A percentile compares a stretch with the other conserved stretches of the same genome.
These are phyloP conservation scores for Agrotis puta DNA, from an alignment of 2,888 invertebrate genomes.

Conservation along the genomic window DNA sequence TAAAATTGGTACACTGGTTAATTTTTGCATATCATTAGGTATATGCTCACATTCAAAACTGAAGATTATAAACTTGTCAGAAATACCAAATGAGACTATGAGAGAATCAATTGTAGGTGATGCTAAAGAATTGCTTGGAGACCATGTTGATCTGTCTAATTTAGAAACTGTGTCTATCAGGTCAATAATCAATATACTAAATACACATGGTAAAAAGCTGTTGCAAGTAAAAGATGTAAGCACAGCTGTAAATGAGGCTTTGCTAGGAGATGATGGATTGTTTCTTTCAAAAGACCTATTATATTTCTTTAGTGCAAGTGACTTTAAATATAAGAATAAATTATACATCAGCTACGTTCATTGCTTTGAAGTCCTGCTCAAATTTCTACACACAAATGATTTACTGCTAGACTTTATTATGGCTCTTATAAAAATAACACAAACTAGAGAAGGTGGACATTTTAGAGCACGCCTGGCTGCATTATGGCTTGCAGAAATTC, in stretches of 20 bases:
- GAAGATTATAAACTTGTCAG: constrained; percentile 81
- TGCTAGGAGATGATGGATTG: constrained; percentile 80
- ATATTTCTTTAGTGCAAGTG: constrained; percentile 71
- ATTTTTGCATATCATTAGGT: constrained; percentile 83
- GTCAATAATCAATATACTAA: constrained; percentile 75
- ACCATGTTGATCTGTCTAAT: constrained; percentile 77
- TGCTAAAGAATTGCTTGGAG: constrained; percentile 80
- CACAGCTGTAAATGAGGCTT: constrained; percentile 72
- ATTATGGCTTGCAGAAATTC: constrained; percentile 90
- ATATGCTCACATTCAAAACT: constrained; percentile 81
- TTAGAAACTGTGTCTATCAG: constrained; percentile 77
- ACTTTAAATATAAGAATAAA: constrained; percentile 69
- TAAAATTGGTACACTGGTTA: constrained; percentile 79
- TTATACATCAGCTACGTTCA: constrained; percentile 78
- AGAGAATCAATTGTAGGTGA: constrained; percentile 81
- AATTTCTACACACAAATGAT: constrained; percentile 88
- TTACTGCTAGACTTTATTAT: constrained; percentile 86
- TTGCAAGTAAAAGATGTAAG: constrained; percentile 72
- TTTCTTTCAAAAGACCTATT: constrained; percentile 82
- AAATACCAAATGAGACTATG: constrained; percentile 80
- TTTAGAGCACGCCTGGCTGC: constrained; percentile 84
- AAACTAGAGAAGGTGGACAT: constrained; percentile 72
- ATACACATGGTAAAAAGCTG: constrained; percentile 75
- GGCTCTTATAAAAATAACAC: constrained; percentile 83
- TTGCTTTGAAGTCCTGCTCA: constrained; percentile 90